A percentile compares a stretch with the other conserved stretches of the same genome.
phyloP scores from a whole-genome alignment of 2,888 invertebrate species.

The Amphipyra berbera region DNA sequence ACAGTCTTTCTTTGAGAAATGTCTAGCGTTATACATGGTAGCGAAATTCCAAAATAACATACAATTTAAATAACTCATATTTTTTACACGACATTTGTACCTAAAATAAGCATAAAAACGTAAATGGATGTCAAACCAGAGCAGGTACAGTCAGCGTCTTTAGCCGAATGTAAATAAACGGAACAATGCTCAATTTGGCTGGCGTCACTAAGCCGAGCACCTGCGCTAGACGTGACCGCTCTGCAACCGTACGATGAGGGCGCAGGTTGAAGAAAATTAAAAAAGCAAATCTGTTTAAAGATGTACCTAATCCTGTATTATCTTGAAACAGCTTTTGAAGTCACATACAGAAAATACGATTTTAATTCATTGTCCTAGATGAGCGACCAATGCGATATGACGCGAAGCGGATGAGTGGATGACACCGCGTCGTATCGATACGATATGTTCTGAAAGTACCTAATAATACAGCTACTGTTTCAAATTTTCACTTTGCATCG shows the following conservation, averaged over 20 bases:
- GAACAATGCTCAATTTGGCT: conserved; percentile 72
- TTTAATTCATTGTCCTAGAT: conserved; percentile 22
- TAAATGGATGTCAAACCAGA: conserved; percentile 41
- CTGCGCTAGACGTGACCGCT: conserved; percentile 74
- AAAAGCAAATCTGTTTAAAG: conserved; percentile 64
- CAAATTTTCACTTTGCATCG: no score
- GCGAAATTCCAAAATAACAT: conserved; percentile 13
- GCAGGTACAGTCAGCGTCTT: conserved; percentile 46
- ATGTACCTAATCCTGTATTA: conserved; percentile 65
- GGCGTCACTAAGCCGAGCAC: conserved; percentile 70
- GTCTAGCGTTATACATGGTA: conserved; percentile 5
- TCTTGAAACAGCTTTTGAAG: conserved; percentile 60
- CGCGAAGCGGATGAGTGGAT: neutral
- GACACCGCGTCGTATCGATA: no score
- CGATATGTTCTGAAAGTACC: no score
- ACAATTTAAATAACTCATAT: neutral
- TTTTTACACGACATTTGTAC: conserved; percentile 14
- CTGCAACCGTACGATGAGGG: conserved; percentile 55
- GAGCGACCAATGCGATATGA: neutral
- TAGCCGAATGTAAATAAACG: conserved; percentile 61
- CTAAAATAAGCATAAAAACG: conserved; percentile 18
- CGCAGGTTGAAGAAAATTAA: conserved; percentile 67
- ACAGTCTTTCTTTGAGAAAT: conserved; percentile 7
- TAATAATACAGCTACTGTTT: no score
- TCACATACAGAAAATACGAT: conserved; percentile 64